Base-by-base conservation (phyloP, 37 sponge, comb jelly and placozoan species). In the Axinella damicornis region DNA sequence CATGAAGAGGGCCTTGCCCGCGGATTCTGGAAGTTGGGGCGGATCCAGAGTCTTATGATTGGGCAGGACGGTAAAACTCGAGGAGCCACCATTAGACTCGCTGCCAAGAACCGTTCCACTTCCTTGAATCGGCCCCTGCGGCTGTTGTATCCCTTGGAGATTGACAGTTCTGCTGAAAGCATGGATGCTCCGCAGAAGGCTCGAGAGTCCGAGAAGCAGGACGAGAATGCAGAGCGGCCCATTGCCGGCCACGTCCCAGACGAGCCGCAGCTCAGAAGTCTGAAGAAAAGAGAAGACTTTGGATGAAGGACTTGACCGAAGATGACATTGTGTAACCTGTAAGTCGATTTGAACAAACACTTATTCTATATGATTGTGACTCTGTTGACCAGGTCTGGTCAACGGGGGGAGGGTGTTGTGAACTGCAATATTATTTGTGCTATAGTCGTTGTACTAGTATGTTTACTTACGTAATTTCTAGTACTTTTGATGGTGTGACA, bases 341-440 rank as follows among this genome's bases (percentile, higher is more conserved):
- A n/a, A n/a, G n/a, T n/a, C n/a, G n/a, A n/a, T n/a, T n/a, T n/a
- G n/a, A n/a, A n/a, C n/a, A n/a, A n/a, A n/a, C n/a, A n/a, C n/a
- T n/a, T n/a, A n/a, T n/a, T n/a, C n/a, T n/a, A n/a, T n/a, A n/a
- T n/a, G n/a, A n/a, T n/a, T n/a, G n/a, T n/a, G n/a, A n/a, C n/a
- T n/a, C n/a, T 62, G 63, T 62, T 62, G 63, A 62, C 63, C 63
- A 62, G 63, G 63, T 62, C 63, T 62, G 63, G 63, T 62, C 63
- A 62, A 62, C 63, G 63, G 63, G 63, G 63, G 19, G 16, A 19
- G 58, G 19, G n/a, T n/a, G n/a, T n/a, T n/a, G n/a, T n/a, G n/a
- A n/a, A n/a, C n/a, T n/a, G n/a, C n/a, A n/a, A n/a, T n/a, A n/a
- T n/a, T n/a, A n/a, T n/a, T n/a, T n/a, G n/a, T n/a, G n/a, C n/a